Percentiles rank a stretch among this genome's conserved stretches.
phyloP scores from a whole-genome alignment of 2,797 vertebrate genomes.

The Bovichtus diacanthus region DNA sequence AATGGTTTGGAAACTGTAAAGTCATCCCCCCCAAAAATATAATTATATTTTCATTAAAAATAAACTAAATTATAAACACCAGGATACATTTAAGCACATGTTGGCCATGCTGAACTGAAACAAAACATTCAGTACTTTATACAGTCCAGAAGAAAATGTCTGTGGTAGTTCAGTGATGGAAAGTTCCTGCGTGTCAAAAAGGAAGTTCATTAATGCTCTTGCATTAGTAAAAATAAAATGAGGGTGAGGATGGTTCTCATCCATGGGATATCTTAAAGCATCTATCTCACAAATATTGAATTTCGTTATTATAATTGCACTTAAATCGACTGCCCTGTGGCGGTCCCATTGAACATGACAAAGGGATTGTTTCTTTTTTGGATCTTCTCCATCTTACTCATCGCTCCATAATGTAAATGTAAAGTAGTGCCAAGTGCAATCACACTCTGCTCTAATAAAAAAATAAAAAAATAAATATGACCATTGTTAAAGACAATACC shows the following conservation, averaged over 20 bases:
- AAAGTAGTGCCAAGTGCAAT: constrained; percentile 50
- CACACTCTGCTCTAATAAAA: constrained; percentile 22
- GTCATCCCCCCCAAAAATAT: not conserved
- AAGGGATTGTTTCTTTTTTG: constrained; percentile 20
- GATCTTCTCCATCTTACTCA: constrained; percentile 39
- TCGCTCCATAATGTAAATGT: constrained; percentile 11
- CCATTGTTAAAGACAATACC: constrained; percentile 34
- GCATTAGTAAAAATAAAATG: not conserved
- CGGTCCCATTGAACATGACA: constrained; percentile 3
- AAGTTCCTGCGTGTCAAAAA: not conserved
- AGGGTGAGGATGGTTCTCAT: constrained; percentile 12
- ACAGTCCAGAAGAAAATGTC: not conserved
- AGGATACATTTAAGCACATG: not conserved
- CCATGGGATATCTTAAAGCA: not conserved
- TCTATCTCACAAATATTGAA: constrained; percentile 59
- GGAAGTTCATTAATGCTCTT: not conserved
- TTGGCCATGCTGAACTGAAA: not conserved
- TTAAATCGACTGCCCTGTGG: constrained; percentile 35
- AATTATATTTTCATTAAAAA: not conserved
- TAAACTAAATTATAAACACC: not conserved
- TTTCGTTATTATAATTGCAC: constrained; percentile 46
- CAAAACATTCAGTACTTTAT: not conserved
- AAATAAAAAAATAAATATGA: constrained; percentile 4
- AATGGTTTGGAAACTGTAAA: too few relatives aligned
- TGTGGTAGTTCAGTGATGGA: not conserved